Conservation (phyloP, 2,797 vertebrate genomes). For the Xiphophorus birchmanni region DNA sequence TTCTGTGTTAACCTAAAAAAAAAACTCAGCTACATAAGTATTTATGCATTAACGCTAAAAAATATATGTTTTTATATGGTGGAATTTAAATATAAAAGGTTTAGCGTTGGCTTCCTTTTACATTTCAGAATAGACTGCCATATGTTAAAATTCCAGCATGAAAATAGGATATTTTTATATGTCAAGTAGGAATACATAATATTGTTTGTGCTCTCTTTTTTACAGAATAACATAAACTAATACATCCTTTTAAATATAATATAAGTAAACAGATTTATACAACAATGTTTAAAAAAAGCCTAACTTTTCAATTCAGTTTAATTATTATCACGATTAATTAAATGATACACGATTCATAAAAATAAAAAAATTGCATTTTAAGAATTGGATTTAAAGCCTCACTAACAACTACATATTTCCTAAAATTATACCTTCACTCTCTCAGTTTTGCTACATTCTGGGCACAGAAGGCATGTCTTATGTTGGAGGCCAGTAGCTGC, state of each 20-base stretch:
- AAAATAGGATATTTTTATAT: background rate
- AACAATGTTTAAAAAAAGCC: background rate
- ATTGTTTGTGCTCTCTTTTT: background rate
- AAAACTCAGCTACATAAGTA: background rate
- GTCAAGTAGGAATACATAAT: background rate
- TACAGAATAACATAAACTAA: background rate
- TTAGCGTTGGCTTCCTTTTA: background rate
- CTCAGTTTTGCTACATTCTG: slow-evolving; percentile 38
- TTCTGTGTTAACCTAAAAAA: slow-evolving; percentile 21
- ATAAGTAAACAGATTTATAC: background rate
- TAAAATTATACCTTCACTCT: slow-evolving; percentile 40
- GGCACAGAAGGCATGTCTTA: slow-evolving; percentile 39
- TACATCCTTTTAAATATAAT: background rate
- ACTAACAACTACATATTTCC: slow-evolving; percentile 37
- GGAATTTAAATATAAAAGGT: background rate
- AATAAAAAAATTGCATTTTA: background rate
- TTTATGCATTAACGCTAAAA: background rate
- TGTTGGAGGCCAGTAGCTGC: slow-evolving; percentile 43
- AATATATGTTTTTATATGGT: background rate
- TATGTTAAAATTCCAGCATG: background rate
- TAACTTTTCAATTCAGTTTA: background rate
- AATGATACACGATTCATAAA: background rate
- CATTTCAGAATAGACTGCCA: background rate
- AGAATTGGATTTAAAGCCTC: slow-evolving; percentile 30
- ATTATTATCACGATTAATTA: background rate